phyloP scores from a whole-genome alignment of 1,140 invertebrate genomes.

The Nasonia giraulti region DNA sequence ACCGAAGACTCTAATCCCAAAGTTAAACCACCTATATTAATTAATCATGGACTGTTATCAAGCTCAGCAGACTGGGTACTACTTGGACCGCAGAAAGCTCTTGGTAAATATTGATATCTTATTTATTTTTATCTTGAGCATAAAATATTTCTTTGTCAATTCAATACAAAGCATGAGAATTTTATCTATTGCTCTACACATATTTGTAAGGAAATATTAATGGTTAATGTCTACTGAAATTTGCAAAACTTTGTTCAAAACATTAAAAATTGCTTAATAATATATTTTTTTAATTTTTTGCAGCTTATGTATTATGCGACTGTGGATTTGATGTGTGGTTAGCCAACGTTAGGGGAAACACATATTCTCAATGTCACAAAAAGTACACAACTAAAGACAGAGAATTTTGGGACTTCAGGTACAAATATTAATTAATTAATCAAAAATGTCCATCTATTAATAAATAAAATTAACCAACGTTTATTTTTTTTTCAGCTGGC shows the following conservation, averaged over 20 bases:
- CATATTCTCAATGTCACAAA: conserved; percentile 79
- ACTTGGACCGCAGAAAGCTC: conserved; percentile 79
- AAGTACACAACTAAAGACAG: conserved; percentile 75
- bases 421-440: conserved; percentile 36
- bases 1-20: conserved; percentile 44
- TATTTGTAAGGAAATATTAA: not conserved
- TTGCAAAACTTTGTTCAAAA: not conserved
- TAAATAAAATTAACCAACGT: not conserved
- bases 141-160: not conserved
- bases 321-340: conserved; percentile 85
- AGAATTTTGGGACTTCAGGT: conserved; percentile 78
- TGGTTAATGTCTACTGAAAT: too few relatives aligned
- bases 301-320: conserved; percentile 77
- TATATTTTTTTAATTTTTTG: conserved; percentile 60
- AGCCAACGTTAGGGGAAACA: conserved; percentile 83
- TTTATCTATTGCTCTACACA: not conserved
- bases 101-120: conserved; percentile 72
- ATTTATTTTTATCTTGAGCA: conserved; percentile 25
- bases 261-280: conserved; percentile 27
- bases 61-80: conserved; percentile 86
- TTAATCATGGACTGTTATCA: conserved; percentile 85
- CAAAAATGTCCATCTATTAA: not conserved
- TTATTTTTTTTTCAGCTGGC: conserved; percentile 67
- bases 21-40: conserved; percentile 75
- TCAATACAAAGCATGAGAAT: not conserved